Conservation (phyloP, 2,113 vertebrate genomes). For the Geothlypis trichas region DNA sequence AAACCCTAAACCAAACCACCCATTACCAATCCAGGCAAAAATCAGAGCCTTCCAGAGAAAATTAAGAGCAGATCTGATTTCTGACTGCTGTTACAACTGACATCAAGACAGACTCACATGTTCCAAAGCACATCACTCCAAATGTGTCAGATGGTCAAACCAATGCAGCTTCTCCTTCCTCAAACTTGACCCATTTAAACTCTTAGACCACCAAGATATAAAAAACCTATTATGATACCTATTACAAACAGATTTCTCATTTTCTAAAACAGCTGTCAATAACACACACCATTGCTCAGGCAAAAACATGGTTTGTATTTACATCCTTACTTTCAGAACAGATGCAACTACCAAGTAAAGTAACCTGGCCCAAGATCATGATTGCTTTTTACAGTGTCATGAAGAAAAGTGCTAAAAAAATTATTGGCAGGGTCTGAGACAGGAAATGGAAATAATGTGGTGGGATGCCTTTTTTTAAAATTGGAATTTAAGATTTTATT, state of each 20-base stretch:
- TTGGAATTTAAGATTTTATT: background rate
- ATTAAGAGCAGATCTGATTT: slow-evolving; percentile 5
- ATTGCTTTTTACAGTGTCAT: background rate
- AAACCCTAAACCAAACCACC: background rate
- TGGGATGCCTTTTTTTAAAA: background rate
- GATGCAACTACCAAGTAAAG: background rate
- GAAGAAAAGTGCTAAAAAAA: background rate
- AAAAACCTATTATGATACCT: background rate
- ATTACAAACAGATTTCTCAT: slow-evolving; percentile 56
- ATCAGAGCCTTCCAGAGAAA: background rate
- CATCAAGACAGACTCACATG: background rate
- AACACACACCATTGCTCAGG: background rate
- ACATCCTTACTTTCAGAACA: background rate
- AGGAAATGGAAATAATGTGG: background rate
- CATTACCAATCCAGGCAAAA: background rate
- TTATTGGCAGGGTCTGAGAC: background rate
- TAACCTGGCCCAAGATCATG: background rate
- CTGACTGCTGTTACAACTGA: background rate
- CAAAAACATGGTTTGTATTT: slow-evolving; percentile 15
- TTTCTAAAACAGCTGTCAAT: background rate
- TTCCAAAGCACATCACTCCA: background rate
- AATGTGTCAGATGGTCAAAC: background rate
- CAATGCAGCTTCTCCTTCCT: background rate
- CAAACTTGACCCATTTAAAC: background rate
- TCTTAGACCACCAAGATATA: background rate